These are phyloP conservation scores for Megaustenia siamemsis DNA, from an alignment of 2,888 invertebrate species.

Conservation along the genomic window DNA sequence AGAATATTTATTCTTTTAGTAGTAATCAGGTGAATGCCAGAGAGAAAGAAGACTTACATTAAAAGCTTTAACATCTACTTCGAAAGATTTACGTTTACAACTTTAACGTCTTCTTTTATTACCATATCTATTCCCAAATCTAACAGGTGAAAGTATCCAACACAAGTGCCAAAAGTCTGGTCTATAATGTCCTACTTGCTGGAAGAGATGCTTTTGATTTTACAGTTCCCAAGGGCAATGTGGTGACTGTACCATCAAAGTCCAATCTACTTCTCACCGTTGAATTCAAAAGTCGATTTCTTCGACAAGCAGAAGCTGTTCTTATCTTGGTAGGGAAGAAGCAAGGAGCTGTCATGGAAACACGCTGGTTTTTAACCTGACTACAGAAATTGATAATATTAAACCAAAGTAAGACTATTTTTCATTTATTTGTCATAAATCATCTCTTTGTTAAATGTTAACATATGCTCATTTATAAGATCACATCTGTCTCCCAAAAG, in stretches of 20 bases:
- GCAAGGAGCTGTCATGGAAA: conserved; percentile 76
- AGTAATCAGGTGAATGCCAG: too few species aligned
- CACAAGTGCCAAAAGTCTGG: conserved; percentile 77
- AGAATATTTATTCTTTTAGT: too few species aligned
- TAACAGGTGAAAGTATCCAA: conserved; percentile 77
- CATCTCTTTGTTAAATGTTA: too few species aligned
- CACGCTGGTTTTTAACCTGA: conserved; percentile 77
- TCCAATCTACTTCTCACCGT: conserved; percentile 69
- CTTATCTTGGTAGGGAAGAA: conserved; percentile 76
- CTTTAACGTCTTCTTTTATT: not conserved
- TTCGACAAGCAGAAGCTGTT: conserved; percentile 77
- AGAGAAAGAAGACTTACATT: too few species aligned
- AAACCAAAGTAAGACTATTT: too few species aligned
- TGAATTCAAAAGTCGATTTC: conserved; percentile 73
- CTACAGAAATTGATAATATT: conserved; percentile 76
- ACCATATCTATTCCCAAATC: too few species aligned
- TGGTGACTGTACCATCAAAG: conserved; percentile 75
- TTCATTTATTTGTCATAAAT: too few species aligned
- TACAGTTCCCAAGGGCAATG: conserved; percentile 74
- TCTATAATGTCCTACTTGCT: conserved; percentile 77
- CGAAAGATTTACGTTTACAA: too few species aligned
- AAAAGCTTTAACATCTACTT: too few species aligned
- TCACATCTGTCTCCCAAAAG: too few species aligned
- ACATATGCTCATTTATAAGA: too few species aligned
- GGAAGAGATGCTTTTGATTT: conserved; percentile 78